Evolutionary conservation across 2,888 invertebrate species (phyloP).

Genomic region (Steromphala cineraria): DNA sequence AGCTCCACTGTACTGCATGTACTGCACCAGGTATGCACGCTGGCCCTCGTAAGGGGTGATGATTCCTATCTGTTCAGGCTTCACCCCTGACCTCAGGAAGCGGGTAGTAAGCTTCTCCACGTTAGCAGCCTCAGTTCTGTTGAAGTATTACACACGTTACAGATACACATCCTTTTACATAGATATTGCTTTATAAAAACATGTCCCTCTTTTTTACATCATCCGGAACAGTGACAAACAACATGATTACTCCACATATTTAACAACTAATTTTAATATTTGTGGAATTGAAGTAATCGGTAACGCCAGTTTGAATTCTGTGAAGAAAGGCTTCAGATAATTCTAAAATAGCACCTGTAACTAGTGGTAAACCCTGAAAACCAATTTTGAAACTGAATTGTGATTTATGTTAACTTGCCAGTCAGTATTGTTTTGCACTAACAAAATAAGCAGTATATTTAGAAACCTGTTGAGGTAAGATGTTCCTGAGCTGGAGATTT

Average conservation of each 20-base stretch:
- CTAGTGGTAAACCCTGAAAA: too few relatives aligned
- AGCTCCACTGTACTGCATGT: constrained; percentile 99
- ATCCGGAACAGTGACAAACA: neutral
- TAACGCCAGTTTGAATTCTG: too few relatives aligned
- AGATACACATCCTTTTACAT: neutral
- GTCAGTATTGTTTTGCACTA: too few relatives aligned
- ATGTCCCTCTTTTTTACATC: neutral
- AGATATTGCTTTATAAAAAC: neutral
- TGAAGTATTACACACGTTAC: neutral
- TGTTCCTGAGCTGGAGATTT: constrained; percentile 98
- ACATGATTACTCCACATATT: too few relatives aligned
- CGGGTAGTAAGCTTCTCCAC: constrained; percentile 98
- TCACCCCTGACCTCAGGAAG: constrained; percentile 94
- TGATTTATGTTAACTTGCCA: too few relatives aligned
- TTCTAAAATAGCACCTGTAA: too few relatives aligned
- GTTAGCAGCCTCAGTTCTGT: constrained; percentile 95
- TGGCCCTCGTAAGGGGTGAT: constrained; percentile 99
- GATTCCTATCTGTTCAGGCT: constrained; percentile 96
- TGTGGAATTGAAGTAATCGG: too few relatives aligned
- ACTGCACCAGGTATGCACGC: constrained; percentile 95
- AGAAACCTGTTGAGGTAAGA: constrained; percentile 90
- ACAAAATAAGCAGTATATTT: too few relatives aligned
- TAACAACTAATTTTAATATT: too few relatives aligned
- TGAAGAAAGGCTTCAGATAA: too few relatives aligned
- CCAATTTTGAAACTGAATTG: too few relatives aligned